These are phyloP conservation scores for Chrosomus eos DNA, from an alignment of 2,797 vertebrate species.

Conservation along the genomic window DNA sequence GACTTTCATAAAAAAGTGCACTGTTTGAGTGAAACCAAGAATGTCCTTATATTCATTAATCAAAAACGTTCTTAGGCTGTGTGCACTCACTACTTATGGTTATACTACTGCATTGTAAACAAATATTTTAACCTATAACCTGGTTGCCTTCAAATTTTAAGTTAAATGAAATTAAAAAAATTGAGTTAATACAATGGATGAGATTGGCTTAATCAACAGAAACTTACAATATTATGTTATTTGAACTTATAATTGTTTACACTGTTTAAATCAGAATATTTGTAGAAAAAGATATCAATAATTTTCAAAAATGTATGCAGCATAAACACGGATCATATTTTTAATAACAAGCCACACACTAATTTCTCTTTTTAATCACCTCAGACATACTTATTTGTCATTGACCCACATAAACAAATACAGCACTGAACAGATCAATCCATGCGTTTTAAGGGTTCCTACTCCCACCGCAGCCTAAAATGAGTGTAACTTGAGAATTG, in stretches of 20 bases:
- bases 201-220: not conserved
- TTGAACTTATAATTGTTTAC: too few species aligned
- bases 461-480: constrained; percentile 19
- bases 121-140: not conserved
- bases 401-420: constrained; percentile 4
- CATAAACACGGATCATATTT: not conserved
- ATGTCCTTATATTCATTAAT: not conserved
- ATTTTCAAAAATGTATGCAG: not conserved
- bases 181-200: not conserved
- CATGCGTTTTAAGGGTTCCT: not conserved
- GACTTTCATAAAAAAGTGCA: not conserved
- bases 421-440: not conserved
- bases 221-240: too few species aligned
- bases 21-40: not conserved
- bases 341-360: too few species aligned
- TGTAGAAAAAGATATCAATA: not conserved
- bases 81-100: not conserved
- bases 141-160: not conserved
- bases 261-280: not conserved
- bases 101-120: not conserved
- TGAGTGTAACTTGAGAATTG: constrained; percentile 27
- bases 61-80: not conserved
- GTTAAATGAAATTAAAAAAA: not conserved
- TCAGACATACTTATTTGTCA: not conserved
- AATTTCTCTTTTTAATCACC: not conserved